Evolutionary conservation across 35 echinoderm and acorn worm species (phyloP).

Genomic region (Chiridota heheva): DNA sequence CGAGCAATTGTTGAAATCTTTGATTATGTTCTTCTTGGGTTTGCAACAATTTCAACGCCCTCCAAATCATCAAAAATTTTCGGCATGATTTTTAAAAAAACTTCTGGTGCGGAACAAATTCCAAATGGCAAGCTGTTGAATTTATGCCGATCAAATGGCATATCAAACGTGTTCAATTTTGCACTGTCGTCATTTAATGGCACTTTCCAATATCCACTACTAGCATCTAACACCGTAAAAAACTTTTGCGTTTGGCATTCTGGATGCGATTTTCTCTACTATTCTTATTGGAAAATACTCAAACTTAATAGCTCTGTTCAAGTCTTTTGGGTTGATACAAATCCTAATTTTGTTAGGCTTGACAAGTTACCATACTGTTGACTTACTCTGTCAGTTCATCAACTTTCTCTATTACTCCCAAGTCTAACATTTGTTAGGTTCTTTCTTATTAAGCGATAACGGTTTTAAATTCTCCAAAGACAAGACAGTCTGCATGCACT

Average conservation of each 20-base stretch:
- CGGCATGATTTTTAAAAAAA: slow-evolving; percentile 7
- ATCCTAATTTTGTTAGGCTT: slow-evolving; percentile 16
- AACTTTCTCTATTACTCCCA: slow-evolving; percentile 4
- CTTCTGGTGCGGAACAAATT: slow-evolving; percentile 30
- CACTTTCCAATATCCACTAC: slow-evolving; percentile 27
- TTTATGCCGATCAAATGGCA: slow-evolving; percentile 14
- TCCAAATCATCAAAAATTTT: slow-evolving; percentile 13
- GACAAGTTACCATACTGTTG: slow-evolving; percentile 14
- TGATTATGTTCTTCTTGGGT: slow-evolving; percentile 3
- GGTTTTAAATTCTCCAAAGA: too few species aligned
- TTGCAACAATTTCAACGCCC: slow-evolving; percentile 13
- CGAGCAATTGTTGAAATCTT: neutral
- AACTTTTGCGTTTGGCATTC: slow-evolving; percentile 15
- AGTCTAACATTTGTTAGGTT: neutral
- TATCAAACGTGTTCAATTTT: slow-evolving; percentile 5
- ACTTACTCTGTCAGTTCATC: slow-evolving; percentile 21
- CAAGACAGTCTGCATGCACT: too few species aligned
- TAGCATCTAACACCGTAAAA: slow-evolving; percentile 23
- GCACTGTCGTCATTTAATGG: slow-evolving; percentile 14
- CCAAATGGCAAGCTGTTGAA: slow-evolving; percentile 43
- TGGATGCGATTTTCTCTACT: neutral
- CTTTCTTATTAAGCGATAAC: too few species aligned
- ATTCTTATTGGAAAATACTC: slow-evolving; percentile 7
- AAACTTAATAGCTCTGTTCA: slow-evolving; percentile 5
- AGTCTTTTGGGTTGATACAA: slow-evolving; percentile 18